phyloP scores from a whole-genome alignment of 2,113 vertebrate genomes.

The Xiphias gladius region DNA sequence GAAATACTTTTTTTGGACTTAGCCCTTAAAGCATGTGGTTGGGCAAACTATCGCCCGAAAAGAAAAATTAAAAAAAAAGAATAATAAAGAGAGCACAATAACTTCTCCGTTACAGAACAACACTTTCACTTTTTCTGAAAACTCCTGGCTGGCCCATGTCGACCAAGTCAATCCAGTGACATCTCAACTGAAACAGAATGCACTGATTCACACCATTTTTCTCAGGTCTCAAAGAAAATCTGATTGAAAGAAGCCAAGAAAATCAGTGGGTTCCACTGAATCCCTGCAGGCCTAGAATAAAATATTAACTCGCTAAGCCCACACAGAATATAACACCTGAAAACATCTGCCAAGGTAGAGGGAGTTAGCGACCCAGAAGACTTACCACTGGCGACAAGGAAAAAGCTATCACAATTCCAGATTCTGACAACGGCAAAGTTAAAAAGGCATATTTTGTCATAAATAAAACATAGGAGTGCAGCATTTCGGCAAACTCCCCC shows the following conservation, averaged over 20 bases:
- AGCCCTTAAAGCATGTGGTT: slow-evolving; percentile 56
- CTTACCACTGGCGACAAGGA: slow-evolving; percentile 61
- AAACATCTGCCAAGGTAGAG: slow-evolving; percentile 77
- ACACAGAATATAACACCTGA: slow-evolving; percentile 77
- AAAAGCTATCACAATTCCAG: slow-evolving; percentile 71
- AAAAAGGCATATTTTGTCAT: slow-evolving; percentile 82
- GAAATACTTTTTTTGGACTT: slow-evolving; percentile 27
- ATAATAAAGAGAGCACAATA: slow-evolving; percentile 2
- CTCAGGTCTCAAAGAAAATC: slow-evolving; percentile 48
- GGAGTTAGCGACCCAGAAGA: slow-evolving; percentile 72
- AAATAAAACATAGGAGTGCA: slow-evolving; percentile 84
- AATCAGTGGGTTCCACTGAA: slow-evolving; percentile 60
- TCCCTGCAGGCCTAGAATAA: slow-evolving; percentile 61
- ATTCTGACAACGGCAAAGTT: slow-evolving; percentile 77
- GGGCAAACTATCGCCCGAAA: slow-evolving; percentile 53
- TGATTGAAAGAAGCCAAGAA: slow-evolving; percentile 52
- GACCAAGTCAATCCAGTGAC: slow-evolving; percentile 43
- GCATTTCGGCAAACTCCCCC: slow-evolving; percentile 78
- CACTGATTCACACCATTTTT: slow-evolving; percentile 31
- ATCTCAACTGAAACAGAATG: slow-evolving; percentile 44
- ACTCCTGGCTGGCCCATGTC: slow-evolving; percentile 31
- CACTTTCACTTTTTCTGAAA: slow-evolving; percentile 28
- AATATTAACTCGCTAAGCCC: slow-evolving; percentile 75
- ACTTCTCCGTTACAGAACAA: slow-evolving; percentile 39
- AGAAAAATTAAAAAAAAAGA: slow-evolving; percentile 1